Conservation (phyloP, 2,797 vertebrate genomes). For the Myotis myotis region DNA sequence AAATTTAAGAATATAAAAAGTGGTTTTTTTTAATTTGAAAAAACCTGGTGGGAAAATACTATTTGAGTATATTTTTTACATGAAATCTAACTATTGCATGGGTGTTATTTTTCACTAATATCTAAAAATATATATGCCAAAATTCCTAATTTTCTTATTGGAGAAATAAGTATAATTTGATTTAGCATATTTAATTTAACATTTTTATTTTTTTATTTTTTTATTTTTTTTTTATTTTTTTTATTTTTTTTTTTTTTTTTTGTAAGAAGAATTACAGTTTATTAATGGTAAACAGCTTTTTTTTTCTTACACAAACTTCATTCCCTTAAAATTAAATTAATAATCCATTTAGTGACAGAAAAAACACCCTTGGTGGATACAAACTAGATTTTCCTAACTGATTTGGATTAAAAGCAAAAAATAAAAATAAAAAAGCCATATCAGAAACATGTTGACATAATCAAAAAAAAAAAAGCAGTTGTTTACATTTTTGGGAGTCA, state of each 20-base stretch:
- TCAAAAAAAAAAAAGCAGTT: constrained; percentile 57
- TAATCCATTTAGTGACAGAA: constrained; percentile 38
- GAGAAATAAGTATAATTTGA: background rate
- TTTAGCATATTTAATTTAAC: background rate
- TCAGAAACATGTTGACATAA: constrained; percentile 57
- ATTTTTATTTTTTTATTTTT: no score
- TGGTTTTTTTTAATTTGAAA: constrained; percentile 1
- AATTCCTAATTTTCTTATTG: constrained; percentile 29
- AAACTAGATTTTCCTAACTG: constrained; percentile 55
- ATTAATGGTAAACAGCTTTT: constrained; percentile 49
- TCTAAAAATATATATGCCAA: background rate
- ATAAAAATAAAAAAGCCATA: constrained; percentile 43
- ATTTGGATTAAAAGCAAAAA: constrained; percentile 61
- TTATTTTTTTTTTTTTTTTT: no score
- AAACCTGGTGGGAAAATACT: background rate
- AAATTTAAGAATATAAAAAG: constrained; percentile 26
- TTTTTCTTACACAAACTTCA: constrained; percentile 54
- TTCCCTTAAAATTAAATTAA: constrained; percentile 64
- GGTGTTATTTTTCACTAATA: background rate
- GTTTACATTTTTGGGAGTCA: constrained; percentile 42
- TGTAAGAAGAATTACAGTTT: constrained; percentile 64
- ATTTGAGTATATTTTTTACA: constrained; percentile 19
- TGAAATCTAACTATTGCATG: background rate
- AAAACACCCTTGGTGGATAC: constrained; percentile 8
- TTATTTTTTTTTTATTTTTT: no score